phyloP scores from a whole-genome alignment of 2,888 invertebrate species.

The Aporophyla nigra region DNA sequence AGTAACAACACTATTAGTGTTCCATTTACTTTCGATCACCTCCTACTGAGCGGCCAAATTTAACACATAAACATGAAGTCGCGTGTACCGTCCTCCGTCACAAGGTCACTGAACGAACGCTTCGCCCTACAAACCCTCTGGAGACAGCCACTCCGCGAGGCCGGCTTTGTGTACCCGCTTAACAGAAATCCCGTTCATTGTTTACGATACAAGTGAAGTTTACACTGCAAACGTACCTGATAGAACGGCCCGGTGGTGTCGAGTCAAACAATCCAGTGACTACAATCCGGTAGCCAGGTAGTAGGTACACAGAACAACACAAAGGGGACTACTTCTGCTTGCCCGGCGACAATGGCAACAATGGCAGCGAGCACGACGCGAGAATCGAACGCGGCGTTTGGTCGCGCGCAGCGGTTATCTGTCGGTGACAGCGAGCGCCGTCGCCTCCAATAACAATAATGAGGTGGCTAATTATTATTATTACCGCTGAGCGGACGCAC shows the following conservation, averaged over 20 bases:
- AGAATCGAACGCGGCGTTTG: constrained; percentile 75
- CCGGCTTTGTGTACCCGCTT: constrained; percentile 68
- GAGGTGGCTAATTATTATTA: constrained; percentile 86
- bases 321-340: constrained; percentile 74
- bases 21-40: constrained; percentile 50
- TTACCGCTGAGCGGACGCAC: constrained; percentile 79
- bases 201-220: constrained; percentile 78
- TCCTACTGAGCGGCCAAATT: constrained; percentile 52
- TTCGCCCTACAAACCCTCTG: constrained; percentile 72
- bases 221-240: constrained; percentile 78
- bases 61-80: constrained; percentile 42
- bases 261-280: constrained; percentile 77
- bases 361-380: constrained; percentile 68
- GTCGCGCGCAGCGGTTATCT: constrained; percentile 80
- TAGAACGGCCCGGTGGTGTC: constrained; percentile 71
- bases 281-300: constrained; percentile 74
- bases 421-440: constrained; percentile 79
- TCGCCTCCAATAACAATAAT: constrained; percentile 83
- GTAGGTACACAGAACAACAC: constrained; percentile 71
- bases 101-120: constrained; percentile 80
- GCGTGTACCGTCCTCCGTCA: constrained; percentile 58
- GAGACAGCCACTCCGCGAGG: constrained; percentile 66
- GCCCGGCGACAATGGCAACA: constrained; percentile 75
- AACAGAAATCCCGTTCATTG: constrained; percentile 74
- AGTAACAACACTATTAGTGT: constrained; percentile 42